Evolutionary conservation across 2,797 vertebrate species (phyloP), one percentile per base, ranked within the genome.

Genomic region (Masticophis lateralis): DNA sequence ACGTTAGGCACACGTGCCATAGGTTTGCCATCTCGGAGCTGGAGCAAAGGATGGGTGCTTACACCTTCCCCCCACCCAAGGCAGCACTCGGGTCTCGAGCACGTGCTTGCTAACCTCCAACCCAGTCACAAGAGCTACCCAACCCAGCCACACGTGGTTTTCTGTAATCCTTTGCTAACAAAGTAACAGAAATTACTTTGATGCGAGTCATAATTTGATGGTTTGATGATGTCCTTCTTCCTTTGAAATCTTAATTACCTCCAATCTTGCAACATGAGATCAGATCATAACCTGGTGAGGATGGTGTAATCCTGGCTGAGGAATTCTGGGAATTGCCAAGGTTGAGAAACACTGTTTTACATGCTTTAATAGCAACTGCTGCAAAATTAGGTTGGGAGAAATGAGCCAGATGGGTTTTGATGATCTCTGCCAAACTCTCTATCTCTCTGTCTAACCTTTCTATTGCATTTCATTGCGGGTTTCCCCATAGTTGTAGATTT

Each of bases 401-500:
- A 6, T 74, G 27, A 51, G 9, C n/a, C 18, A 20, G 14, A 14
- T 66, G 47, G 16, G 8, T 16, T 53, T 16, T 55, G 57, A 27
- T 14, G 13, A 47, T 61, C 57, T 89, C 88, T 61, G 14, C 37
- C 14, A 6, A 55, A 32, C 43, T 55, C 5, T 69, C 27, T 57
- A 18, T 22, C 22, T 61, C 2, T 60, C 59, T 28, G 28, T 12
- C 27, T 63, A 63, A 63, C 27, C 61, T 63, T 25, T 28, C 61
- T 5, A 5, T n/a, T 20, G 14, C 9, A 43, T 79, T 22, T 74
- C n/a, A 56, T n/a, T 43, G 53, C 27, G 61, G 32, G 14, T 89
- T 90, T n/a, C 47, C 56, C 61, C 47, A 22, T 18, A 16, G 27
- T 28, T 66, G 8, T 47, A 0, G 0, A 53, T 51, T 28, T 13